Conservation (phyloP, 2,888 invertebrate species). For the Diabrotica balteata region DNA sequence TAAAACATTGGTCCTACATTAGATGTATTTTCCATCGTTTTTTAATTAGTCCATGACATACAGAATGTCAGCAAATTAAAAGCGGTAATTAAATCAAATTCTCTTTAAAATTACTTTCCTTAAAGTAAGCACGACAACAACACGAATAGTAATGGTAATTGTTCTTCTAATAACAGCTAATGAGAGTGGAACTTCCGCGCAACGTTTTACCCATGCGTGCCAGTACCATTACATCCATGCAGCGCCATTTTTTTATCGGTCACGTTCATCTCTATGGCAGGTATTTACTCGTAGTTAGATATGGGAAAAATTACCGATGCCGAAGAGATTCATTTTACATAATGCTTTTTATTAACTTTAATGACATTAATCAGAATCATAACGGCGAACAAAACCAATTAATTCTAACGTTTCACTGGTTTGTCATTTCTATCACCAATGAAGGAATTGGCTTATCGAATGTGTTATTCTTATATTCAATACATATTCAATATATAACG, state of each 20-base stretch:
- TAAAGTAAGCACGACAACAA: not conserved
- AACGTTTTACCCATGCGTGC: conserved; percentile 19
- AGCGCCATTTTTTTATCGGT: conserved; percentile 18
- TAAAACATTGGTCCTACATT: no score
- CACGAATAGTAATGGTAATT: conserved; percentile 13
- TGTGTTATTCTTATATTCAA: no score
- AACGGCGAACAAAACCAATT: no score
- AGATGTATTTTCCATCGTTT: no score
- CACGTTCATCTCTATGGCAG: conserved; percentile 12
- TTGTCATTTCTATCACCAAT: no score
- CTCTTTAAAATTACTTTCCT: not conserved
- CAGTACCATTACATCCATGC: conserved; percentile 11
- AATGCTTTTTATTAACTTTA: not conserved
- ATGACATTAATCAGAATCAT: no score
- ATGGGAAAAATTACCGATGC: conserved; percentile 1
- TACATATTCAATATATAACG: no score
- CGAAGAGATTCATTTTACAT: not conserved
- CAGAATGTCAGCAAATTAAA: no score
- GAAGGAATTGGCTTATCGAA: no score
- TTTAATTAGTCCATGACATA: no score
- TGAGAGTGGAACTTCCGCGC: conserved; percentile 16
- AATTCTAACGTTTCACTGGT: no score
- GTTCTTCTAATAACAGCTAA: conserved; percentile 15
- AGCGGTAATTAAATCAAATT: not conserved
- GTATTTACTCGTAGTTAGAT: conserved; percentile 1